Percentiles rank a stretch among this genome's conserved stretches.
Evolutionary conservation across 1,140 invertebrate species (phyloP).

Genomic region (Eufriesea mexicana): DNA sequence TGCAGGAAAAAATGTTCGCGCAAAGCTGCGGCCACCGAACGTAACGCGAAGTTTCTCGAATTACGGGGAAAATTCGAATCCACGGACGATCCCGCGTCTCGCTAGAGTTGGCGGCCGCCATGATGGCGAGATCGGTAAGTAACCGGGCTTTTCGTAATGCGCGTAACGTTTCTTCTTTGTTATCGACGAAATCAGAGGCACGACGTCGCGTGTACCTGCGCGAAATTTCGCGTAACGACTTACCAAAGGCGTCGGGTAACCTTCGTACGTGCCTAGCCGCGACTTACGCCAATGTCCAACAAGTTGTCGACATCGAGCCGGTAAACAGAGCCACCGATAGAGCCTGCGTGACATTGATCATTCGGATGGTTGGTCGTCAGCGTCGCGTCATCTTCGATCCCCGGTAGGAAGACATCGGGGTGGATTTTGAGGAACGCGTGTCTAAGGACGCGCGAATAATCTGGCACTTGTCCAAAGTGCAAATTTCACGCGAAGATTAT

Average conservation of each 20-base stretch:
- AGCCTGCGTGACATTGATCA: slow-evolving; percentile 38
- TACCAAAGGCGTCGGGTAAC: slow-evolving; percentile 7
- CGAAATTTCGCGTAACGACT: slow-evolving; percentile 6
- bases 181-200: not conserved
- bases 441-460: not conserved
- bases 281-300: slow-evolving; percentile 63
- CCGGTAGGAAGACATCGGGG: not conserved
- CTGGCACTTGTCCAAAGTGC: slow-evolving; percentile 26
- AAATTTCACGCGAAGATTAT: slow-evolving; percentile 34
- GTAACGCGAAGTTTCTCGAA: not conserved
- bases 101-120: not conserved
- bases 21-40: too few species aligned
- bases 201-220: not conserved
- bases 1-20: not conserved
- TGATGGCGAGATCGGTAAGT: slow-evolving; percentile 18
- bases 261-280: slow-evolving; percentile 36
- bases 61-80: not conserved
- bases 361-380: not conserved
- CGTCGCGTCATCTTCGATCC: slow-evolving; percentile 35
- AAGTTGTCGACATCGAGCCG: slow-evolving; percentile 59
- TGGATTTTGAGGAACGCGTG: slow-evolving; percentile 11
- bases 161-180: not conserved
- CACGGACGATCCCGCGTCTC: not conserved
- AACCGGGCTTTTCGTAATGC: not conserved
- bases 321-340: slow-evolving; percentile 17